Percentiles rank a stretch among this genome's conserved stretches.
Conservation (phyloP, 2,797 vertebrate species). For the Babyrousa celebensis region DNA sequence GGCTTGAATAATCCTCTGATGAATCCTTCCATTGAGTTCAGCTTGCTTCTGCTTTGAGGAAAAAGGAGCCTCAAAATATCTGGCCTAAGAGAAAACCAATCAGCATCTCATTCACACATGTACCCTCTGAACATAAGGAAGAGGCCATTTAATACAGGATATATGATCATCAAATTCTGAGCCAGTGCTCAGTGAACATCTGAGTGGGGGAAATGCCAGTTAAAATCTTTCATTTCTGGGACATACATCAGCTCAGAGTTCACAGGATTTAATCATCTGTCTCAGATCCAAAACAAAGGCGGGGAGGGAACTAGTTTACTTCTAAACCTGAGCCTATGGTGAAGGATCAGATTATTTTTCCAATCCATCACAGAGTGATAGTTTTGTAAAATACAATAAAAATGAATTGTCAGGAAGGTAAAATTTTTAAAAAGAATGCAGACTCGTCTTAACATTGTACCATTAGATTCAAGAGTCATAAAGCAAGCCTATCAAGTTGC, state of each 20-base stretch:
- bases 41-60: neutral
- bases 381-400: neutral
- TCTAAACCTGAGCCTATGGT: neutral
- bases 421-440: neutral
- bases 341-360: neutral
- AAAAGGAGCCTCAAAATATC: neutral
- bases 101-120: neutral
- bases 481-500: neutral
- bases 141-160: neutral
- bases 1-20: neutral
- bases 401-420: constrained; percentile 33
- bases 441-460: neutral
- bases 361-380: neutral
- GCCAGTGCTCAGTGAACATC: neutral
- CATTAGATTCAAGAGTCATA: neutral
- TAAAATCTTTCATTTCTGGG: neutral
- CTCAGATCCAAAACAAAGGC: neutral
- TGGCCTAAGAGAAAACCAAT: neutral
- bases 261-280: neutral
- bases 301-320: neutral
- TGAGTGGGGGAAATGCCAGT: neutral
- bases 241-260: neutral
- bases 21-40: neutral
- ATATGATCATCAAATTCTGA: neutral
- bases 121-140: neutral